phyloP scores from a whole-genome alignment of 2,113 vertebrate genomes.

The Emydocephalus ijimae region DNA sequence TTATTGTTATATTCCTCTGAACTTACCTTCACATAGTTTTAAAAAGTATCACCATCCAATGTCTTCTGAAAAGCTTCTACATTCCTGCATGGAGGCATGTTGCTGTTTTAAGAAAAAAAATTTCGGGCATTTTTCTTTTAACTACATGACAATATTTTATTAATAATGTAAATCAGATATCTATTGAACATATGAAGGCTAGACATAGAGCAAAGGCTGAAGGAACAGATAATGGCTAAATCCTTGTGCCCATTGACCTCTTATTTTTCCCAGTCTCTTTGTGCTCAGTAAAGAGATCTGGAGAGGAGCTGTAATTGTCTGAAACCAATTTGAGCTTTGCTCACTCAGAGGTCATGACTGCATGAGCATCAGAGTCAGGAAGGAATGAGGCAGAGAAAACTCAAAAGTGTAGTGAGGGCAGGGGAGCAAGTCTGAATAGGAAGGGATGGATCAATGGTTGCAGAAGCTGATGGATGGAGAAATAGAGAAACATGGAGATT shows the following conservation, averaged over 20 bases:
- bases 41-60: neutral
- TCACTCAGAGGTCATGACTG: neutral
- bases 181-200: neutral
- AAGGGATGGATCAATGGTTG: neutral
- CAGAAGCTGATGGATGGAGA: neutral
- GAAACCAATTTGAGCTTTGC: neutral
- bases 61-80: neutral
- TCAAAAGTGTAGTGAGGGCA: neutral
- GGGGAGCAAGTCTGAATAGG: neutral
- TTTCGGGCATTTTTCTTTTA: neutral
- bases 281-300: neutral
- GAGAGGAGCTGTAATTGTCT: neutral
- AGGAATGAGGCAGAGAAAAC: neutral
- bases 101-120: neutral
- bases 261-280: neutral
- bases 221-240: neutral
- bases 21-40: accelerated
- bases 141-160: neutral
- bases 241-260: neutral
- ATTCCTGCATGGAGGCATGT: accelerated
- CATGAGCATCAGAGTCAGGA: neutral
- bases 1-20: neutral
- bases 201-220: neutral
- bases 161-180: neutral
- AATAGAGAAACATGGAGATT: neutral